Evolutionary conservation across 2,888 invertebrate species (phyloP).

Genomic region (Drosophila koepferae): DNA sequence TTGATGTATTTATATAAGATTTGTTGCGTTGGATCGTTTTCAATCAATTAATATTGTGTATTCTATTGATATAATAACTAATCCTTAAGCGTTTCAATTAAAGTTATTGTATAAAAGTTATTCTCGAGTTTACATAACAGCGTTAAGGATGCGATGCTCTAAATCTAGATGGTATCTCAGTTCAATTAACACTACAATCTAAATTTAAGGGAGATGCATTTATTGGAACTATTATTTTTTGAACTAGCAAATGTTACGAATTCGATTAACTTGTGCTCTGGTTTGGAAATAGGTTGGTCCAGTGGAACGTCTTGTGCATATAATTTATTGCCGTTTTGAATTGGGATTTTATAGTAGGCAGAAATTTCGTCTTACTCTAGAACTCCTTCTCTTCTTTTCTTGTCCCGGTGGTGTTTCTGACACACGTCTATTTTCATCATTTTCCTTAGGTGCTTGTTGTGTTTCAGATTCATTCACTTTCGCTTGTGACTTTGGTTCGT

Average conservation of each 20-base stretch:
- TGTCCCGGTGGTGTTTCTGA: accelerated
- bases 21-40: constrained; percentile 51
- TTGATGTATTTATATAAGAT: constrained; percentile 47
- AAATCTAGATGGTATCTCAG: not conserved
- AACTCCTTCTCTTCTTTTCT: not conserved
- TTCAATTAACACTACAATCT: not conserved
- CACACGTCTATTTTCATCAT: not conserved
- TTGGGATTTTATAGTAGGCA: not conserved
- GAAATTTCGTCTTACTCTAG: not conserved
- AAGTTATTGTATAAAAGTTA: constrained; percentile 11
- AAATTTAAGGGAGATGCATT: not conserved
- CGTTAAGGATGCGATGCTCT: not conserved
- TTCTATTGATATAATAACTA: constrained; percentile 38
- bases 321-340: not conserved
- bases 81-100: constrained; percentile 46
- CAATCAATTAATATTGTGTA: constrained; percentile 25
- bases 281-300: not conserved
- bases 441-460: not conserved
- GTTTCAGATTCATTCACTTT: not conserved
- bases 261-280: not conserved
- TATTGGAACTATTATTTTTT: not conserved
- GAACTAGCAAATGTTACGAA: not conserved
- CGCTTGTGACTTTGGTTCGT: not conserved
- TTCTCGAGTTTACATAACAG: not conserved
- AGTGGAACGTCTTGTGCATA: not conserved